These are phyloP conservation scores for Pocillopora meandrina DNA, from an alignment of 92 coral and sea anemone genomes.

Conservation along the genomic window DNA sequence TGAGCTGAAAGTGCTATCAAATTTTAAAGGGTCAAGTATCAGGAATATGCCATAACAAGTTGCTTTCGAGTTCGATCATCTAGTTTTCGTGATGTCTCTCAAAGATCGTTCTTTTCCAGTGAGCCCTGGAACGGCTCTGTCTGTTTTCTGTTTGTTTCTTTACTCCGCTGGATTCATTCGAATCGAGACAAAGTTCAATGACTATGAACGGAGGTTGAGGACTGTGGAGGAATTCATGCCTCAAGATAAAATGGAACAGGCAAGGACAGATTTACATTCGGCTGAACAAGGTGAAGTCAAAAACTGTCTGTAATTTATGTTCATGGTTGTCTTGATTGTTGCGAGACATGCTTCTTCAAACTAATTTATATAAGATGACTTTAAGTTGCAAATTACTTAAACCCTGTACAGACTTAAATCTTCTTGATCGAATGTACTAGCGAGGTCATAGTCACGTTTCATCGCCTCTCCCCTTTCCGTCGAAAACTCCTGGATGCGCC, in stretches of 20 bases:
- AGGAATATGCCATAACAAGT: background rate
- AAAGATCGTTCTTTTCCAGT: background rate
- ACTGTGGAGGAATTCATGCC: background rate
- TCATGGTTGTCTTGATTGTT: too few species aligned
- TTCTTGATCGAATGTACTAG: too few species aligned
- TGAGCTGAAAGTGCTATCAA: too few species aligned
- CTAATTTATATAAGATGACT: too few species aligned
- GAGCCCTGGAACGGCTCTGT: conserved; percentile 2
- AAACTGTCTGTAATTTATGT: background rate
- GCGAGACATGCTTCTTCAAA: too few species aligned
- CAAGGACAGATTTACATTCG: background rate
- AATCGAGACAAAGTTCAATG: conserved; percentile 13
- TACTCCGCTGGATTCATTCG: conserved; percentile 22
- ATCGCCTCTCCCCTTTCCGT: too few species aligned
- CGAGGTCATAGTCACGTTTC: too few species aligned
- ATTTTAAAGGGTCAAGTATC: background rate
- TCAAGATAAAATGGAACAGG: background rate
- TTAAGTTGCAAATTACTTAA: too few species aligned
- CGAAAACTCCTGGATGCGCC: too few species aligned
- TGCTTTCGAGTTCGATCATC: background rate
- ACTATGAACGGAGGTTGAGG: background rate
- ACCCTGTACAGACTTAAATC: too few species aligned
- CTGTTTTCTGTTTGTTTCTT: conserved; percentile 11
- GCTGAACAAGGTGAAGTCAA: background rate
- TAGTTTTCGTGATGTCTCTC: conserved; percentile 1